Conservation (phyloP, 2,888 invertebrate species). For the Vanessa cardui region DNA sequence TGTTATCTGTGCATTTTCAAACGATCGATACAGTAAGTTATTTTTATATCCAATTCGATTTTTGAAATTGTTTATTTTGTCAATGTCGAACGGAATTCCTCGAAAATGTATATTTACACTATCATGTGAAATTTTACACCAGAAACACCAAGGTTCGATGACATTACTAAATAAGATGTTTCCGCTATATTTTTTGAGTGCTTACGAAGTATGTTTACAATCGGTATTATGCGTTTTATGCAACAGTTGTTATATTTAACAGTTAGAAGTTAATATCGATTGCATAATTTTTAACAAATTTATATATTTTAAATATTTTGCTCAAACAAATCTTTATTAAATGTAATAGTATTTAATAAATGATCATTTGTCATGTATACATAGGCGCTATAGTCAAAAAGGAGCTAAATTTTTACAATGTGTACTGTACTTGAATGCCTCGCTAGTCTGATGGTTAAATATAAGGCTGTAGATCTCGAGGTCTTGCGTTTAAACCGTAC, state of each 20-base stretch:
- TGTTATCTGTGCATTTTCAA: not conserved
- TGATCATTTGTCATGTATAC: too few relatives aligned
- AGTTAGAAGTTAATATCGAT: too few relatives aligned
- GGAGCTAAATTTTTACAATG: too few relatives aligned
- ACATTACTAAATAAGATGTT: slow-evolving; percentile 5
- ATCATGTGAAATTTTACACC: slow-evolving; percentile 32
- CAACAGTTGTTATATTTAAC: not conserved
- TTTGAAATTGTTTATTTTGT: slow-evolving; percentile 7
- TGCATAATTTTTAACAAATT: too few relatives aligned
- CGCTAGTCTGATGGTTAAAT: too few relatives aligned
- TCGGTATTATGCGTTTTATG: not conserved
- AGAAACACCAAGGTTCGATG: not conserved
- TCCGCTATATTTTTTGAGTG: slow-evolving; percentile 13
- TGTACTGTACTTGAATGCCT: too few relatives aligned
- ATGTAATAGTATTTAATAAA: too few relatives aligned
- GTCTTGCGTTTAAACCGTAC: too few relatives aligned
- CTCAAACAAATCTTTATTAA: too few relatives aligned
- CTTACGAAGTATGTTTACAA: slow-evolving; percentile 2
- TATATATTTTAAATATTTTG: too few relatives aligned
- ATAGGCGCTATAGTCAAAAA: too few relatives aligned
- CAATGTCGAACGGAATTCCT: slow-evolving; percentile 17
- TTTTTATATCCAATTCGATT: not conserved
- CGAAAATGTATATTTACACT: slow-evolving; percentile 18
- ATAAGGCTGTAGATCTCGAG: too few relatives aligned
- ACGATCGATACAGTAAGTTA: not conserved